Conservation (phyloP, 2,797 vertebrate genomes). For the Leptoclinus maculatus region DNA sequence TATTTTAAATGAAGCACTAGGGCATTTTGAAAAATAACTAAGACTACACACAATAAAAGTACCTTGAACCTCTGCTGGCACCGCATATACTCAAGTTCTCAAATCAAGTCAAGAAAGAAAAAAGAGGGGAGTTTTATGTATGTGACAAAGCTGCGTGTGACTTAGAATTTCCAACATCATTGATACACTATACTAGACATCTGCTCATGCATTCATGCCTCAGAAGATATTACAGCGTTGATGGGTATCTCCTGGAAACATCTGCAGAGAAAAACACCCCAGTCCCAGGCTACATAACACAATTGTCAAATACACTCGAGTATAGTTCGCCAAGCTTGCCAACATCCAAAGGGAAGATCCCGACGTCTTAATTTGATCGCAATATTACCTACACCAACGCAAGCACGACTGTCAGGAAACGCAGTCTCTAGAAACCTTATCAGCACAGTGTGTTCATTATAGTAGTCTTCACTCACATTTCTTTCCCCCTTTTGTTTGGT, state of each 20-base stretch:
- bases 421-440: conserved; percentile 20
- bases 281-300: conserved; percentile 56
- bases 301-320: conserved; percentile 64
- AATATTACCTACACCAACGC: conserved; percentile 30
- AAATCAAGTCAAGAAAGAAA: not conserved
- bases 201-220: conserved; percentile 69
- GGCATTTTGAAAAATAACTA: not conserved
- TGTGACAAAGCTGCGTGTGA: conserved; percentile 11
- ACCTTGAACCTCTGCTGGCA: conserved; percentile 15
- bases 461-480: conserved; percentile 6
- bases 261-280: conserved; percentile 65
- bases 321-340: conserved; percentile 42
- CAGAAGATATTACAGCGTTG: conserved; percentile 61
- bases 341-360: conserved; percentile 51
- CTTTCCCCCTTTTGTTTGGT: conserved; percentile 10
- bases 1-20: conserved; percentile 11
- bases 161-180: conserved; percentile 38
- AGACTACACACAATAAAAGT: not conserved
- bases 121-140: not conserved
- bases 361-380: conserved; percentile 68
- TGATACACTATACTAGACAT: conserved; percentile 52
- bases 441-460: conserved; percentile 32
- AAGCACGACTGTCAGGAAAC: conserved; percentile 32
- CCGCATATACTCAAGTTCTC: not conserved
- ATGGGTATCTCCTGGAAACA: conserved; percentile 70